These are phyloP conservation scores for Characodon lateralis DNA, from an alignment of 2,797 vertebrate genomes.

Conservation along the genomic window DNA sequence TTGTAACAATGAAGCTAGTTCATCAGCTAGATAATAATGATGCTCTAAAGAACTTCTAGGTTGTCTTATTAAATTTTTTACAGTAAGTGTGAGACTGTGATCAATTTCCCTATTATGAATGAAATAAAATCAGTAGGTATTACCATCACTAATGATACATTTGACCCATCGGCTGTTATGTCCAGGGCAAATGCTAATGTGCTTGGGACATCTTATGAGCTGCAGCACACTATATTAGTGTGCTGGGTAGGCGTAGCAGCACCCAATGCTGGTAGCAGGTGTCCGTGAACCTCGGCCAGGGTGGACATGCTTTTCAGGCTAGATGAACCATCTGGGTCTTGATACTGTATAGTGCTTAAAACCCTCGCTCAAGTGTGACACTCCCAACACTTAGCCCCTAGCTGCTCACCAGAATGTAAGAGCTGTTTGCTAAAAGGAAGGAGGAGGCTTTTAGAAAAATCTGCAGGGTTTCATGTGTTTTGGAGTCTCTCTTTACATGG, in stretches of 20 bases:
- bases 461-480: slow-evolving; percentile 66
- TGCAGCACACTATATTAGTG: slow-evolving; percentile 56
- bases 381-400: slow-evolving; percentile 72
- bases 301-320: slow-evolving; percentile 71
- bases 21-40: too few relatives aligned
- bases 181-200: slow-evolving; percentile 53
- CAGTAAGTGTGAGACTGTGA: slow-evolving; percentile 28
- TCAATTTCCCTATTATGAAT: slow-evolving; percentile 49
- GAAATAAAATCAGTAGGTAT: slow-evolving; percentile 52
- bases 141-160: slow-evolving; percentile 52
- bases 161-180: slow-evolving; percentile 59
- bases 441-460: slow-evolving; percentile 68
- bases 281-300: slow-evolving; percentile 54
- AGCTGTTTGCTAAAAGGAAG: slow-evolving; percentile 54
- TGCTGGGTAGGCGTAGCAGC: slow-evolving; percentile 48
- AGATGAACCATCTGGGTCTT: slow-evolving; percentile 82
- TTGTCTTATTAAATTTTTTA: slow-evolving; percentile 2
- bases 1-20: too few relatives aligned
- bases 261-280: slow-evolving; percentile 79
- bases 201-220: slow-evolving; percentile 59
- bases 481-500: slow-evolving; percentile 55
- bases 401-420: slow-evolving; percentile 68
- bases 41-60: too few relatives aligned
- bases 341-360: slow-evolving; percentile 74
- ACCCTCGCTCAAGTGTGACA: slow-evolving; percentile 73